Percentiles rank a stretch among this genome's conserved stretches.
These are phyloP conservation scores for Erethizon dorsatum DNA, from an alignment of 2,797 vertebrate species.

Conservation along the genomic window DNA sequence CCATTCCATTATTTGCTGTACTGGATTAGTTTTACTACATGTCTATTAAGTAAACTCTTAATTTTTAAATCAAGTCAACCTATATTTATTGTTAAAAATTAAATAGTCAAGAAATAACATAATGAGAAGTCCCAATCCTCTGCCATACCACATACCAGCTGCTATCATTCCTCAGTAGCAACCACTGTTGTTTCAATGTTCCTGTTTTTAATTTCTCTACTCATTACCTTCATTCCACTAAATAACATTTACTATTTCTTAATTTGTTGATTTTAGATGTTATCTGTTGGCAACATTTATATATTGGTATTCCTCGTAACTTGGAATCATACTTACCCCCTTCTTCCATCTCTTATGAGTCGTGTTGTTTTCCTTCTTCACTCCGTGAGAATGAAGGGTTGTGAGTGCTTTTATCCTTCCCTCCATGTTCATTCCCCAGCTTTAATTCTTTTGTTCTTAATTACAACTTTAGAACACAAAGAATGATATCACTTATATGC, in stretches of 20 bases:
- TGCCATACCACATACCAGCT: background rate
- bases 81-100: background rate
- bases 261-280: background rate
- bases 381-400: background rate
- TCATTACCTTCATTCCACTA: slow-evolving; percentile 29
- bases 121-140: background rate
- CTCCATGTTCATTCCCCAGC: background rate
- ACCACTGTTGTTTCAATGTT: slow-evolving; percentile 24
- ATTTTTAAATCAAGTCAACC: slow-evolving; percentile 20
- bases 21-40: slow-evolving; percentile 7
- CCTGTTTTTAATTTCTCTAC: background rate
- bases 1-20: background rate
- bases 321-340: background rate
- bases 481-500: background rate
- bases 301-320: background rate
- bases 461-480: background rate
- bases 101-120: slow-evolving; percentile 36
- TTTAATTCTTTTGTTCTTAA: background rate
- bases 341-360: background rate
- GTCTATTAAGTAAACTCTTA: slow-evolving; percentile 10
- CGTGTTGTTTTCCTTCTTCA: background rate
- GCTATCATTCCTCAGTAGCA: background rate
- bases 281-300: background rate
- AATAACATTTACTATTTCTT: background rate
- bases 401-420: background rate